A percentile compares a stretch with the other conserved stretches of the same genome.
Evolutionary conservation across 2,797 vertebrate species (phyloP).

Genomic region (Pantherophis vulpinus): DNA sequence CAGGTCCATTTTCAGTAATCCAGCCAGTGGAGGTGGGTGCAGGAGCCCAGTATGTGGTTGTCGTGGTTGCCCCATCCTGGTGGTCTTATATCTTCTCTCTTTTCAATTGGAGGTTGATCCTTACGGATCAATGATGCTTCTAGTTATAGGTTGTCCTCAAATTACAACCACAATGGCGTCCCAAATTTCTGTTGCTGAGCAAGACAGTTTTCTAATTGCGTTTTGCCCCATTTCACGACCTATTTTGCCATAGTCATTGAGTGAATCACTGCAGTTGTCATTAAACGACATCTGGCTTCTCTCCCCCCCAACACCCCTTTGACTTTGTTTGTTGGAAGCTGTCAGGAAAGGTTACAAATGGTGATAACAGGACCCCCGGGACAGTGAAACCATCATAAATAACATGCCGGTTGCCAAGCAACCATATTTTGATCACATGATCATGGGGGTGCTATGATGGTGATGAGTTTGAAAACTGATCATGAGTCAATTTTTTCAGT

Average conservation of each 20-base stretch:
- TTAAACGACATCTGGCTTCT: neutral
- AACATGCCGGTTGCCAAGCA: neutral
- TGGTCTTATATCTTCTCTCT: neutral
- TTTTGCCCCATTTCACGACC: neutral
- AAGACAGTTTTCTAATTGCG: neutral
- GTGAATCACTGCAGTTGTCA: neutral
- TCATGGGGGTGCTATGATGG: neutral
- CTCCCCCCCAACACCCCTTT: neutral
- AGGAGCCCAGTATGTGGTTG: neutral
- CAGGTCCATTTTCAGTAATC: neutral
- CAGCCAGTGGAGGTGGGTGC: neutral
- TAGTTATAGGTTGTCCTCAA: neutral
- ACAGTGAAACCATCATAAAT: neutral
- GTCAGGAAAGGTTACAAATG: neutral
- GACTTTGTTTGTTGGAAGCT: neutral
- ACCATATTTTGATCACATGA: neutral
- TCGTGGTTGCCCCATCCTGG: neutral
- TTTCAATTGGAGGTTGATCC: neutral
- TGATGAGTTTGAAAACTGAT: neutral
- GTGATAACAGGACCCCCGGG: neutral
- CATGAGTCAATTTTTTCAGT: neutral
- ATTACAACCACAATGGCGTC: neutral
- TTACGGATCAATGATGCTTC: neutral
- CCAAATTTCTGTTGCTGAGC: neutral
- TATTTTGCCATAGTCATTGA: neutral